Evolutionary conservation across 2,113 vertebrate genomes (phyloP).

Genomic region (Silurus glanis): DNA sequence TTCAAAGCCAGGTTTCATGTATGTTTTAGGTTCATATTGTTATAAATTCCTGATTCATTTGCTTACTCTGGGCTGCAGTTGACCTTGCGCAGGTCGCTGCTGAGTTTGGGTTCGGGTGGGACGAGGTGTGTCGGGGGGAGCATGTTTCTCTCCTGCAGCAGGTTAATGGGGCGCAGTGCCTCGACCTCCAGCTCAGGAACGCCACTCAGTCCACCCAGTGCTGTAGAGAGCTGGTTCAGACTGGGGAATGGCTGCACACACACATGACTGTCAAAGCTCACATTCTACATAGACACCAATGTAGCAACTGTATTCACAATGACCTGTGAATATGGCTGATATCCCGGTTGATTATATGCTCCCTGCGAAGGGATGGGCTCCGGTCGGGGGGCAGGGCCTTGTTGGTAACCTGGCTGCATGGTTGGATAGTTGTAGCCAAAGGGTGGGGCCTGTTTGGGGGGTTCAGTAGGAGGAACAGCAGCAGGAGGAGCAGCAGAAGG

Average conservation of each 20-base stretch:
- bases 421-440: constrained; percentile 86
- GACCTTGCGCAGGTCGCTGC: constrained; percentile 85
- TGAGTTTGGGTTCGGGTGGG: constrained; percentile 89
- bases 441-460: constrained; percentile 75
- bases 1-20: too few relatives aligned
- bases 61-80: constrained; percentile 96
- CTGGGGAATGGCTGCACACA: constrained; percentile 79
- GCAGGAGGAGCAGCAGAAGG: constrained; percentile 25
- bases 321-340: constrained; percentile 80
- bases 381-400: constrained; percentile 63
- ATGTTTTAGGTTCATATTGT: too few relatives aligned
- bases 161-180: constrained; percentile 85
- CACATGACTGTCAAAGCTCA: neutral
- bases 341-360: constrained; percentile 72
- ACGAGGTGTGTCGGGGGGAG: constrained; percentile 78
- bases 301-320: neutral
- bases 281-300: neutral
- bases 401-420: constrained; percentile 84
- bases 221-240: constrained; percentile 84
- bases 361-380: constrained; percentile 67
- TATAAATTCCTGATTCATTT: too few relatives aligned
- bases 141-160: constrained; percentile 88
- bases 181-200: constrained; percentile 89
- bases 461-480: constrained; percentile 65
- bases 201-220: constrained; percentile 86